Evolutionary conservation across 2,797 vertebrate genomes (phyloP).

Genomic region (Helarctos malayanus): DNA sequence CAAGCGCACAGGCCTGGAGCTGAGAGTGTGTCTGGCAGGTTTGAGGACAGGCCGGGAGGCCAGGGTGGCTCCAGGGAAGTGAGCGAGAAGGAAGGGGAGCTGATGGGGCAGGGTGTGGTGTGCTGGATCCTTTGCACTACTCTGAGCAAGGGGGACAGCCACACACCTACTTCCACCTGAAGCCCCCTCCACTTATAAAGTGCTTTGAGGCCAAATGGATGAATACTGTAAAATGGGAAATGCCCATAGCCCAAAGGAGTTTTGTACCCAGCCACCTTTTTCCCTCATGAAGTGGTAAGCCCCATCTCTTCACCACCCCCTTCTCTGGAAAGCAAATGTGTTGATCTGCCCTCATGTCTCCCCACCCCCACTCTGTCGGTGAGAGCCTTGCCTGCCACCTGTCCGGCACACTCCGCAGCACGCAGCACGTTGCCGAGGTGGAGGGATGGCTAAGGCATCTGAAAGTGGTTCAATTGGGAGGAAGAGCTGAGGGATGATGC

Average conservation of each 20-base stretch:
- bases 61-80: neutral
- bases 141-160: neutral
- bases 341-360: neutral
- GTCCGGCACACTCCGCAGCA: neutral
- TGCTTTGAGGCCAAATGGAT: neutral
- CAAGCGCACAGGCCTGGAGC: neutral
- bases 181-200: constrained; percentile 30
- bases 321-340: neutral
- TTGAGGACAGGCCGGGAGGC: neutral
- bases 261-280: neutral
- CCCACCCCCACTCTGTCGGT: neutral
- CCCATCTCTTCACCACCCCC: neutral
- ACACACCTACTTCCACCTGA: neutral
- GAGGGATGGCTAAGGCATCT: neutral
- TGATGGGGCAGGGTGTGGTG: neutral
- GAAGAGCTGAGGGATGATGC: neutral
- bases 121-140: neutral
- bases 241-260: neutral
- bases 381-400: constrained; percentile 35
- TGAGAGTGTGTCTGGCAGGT: neutral
- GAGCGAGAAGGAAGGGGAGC: neutral
- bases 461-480: neutral
- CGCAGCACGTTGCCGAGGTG: neutral
- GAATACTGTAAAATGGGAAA: constrained; percentile 1
- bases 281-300: neutral